These are phyloP conservation scores for Phrynosoma blainvillii DNA, from an alignment of 2,113 vertebrate genomes.

Conservation along the genomic window DNA sequence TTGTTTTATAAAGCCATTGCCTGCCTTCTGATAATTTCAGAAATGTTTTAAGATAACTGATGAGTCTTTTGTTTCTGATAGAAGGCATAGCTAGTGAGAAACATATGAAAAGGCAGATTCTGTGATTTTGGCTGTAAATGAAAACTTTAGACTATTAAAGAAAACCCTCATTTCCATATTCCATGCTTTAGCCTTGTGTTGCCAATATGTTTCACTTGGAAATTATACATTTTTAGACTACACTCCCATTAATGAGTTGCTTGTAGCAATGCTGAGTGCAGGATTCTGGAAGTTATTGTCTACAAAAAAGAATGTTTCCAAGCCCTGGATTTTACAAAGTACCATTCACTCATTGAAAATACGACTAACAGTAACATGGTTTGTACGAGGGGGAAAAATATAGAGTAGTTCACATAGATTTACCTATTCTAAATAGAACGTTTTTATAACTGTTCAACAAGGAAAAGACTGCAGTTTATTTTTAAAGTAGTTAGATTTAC, in stretches of 20 bases:
- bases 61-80: not conserved
- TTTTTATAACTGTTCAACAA: not conserved
- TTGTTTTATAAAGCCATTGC: constrained; percentile 16
- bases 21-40: not conserved
- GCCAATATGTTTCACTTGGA: not conserved
- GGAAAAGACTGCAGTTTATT: too few relatives aligned
- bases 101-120: not conserved
- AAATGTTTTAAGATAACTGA: not conserved
- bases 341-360: not conserved
- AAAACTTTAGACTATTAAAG: not conserved
- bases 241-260: too few relatives aligned
- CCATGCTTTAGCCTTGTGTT: not conserved
- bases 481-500: not conserved
- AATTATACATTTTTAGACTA: too few relatives aligned
- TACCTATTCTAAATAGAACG: not conserved
- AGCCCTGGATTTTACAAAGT: not conserved
- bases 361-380: constrained; percentile 4
- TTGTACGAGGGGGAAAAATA: not conserved
- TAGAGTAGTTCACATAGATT: not conserved
- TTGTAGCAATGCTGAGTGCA: too few relatives aligned
- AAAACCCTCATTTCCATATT: not conserved
- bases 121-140: not conserved
- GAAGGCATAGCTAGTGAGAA: not conserved
- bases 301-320: too few relatives aligned
- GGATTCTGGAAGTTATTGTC: too few relatives aligned